phyloP scores from a whole-genome alignment of 2,113 vertebrate genomes.

The Gnathonemus longibarbis region DNA sequence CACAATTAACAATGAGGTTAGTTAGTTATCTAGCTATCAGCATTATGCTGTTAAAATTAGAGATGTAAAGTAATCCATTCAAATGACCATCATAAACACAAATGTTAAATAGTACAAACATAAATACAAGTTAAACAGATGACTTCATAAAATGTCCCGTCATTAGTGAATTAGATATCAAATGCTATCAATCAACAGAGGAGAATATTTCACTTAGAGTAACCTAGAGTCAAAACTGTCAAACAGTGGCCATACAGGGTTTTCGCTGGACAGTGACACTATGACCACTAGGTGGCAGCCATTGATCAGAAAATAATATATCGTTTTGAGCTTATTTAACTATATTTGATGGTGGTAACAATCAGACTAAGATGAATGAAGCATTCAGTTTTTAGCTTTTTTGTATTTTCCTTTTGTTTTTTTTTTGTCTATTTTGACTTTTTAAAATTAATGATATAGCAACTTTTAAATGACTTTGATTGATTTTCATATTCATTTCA shows the following conservation, averaged over 20 bases:
- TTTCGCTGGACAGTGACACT: neutral
- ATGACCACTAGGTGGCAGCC: conserved; percentile 46
- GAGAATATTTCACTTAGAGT: neutral
- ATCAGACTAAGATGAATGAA: neutral
- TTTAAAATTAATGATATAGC: neutral
- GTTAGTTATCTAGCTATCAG: neutral
- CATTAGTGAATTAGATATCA: neutral
- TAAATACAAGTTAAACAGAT: neutral
- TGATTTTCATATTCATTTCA: neutral
- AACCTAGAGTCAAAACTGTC: neutral
- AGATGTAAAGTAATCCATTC: neutral
- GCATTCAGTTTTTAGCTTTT: neutral
- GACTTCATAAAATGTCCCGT: neutral
- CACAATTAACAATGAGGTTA: neutral
- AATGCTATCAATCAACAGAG: neutral
- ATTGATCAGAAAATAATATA: neutral
- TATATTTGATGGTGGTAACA: neutral
- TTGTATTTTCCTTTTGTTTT: neutral
- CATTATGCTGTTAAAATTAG: neutral
- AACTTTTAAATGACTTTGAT: neutral
- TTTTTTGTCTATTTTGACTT: neutral
- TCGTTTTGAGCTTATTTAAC: neutral
- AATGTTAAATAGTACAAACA: neutral
- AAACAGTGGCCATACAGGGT: neutral
- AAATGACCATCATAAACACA: neutral